Conservation (phyloP, 1,140 invertebrate species). For the Melitaea cinxia region DNA sequence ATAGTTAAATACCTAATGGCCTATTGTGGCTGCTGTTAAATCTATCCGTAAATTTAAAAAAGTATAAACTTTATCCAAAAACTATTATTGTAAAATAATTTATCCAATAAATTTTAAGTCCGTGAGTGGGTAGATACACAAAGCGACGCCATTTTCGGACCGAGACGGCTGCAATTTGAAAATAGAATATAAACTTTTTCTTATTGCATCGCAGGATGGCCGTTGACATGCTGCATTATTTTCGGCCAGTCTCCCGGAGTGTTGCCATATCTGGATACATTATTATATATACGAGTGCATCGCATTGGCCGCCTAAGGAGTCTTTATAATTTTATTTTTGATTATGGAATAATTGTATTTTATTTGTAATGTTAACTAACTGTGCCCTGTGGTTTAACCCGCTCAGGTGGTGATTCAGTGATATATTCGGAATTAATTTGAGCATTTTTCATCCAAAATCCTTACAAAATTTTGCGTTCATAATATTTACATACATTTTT, state of each 20-base stretch:
- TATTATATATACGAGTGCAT: constrained; percentile 30
- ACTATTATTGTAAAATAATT: no score
- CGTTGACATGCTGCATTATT: constrained; percentile 73
- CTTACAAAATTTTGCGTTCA: no score
- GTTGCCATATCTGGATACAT: constrained; percentile 55
- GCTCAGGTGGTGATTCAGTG: no score
- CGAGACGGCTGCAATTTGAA: constrained; percentile 62
- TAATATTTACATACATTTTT: no score
- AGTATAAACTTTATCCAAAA: no score
- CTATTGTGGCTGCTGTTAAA: no score
- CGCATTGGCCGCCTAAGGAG: constrained; percentile 18
- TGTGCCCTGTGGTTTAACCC: no score
- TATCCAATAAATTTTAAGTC: constrained; percentile 8
- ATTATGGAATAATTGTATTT: background rate
- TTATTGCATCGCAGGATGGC: constrained; percentile 64
- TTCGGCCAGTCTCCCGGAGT: constrained; percentile 63
- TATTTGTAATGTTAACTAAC: no score
- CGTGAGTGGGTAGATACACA: constrained; percentile 6
- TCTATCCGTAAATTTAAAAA: no score
- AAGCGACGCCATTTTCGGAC: constrained; percentile 53
- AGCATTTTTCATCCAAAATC: no score
- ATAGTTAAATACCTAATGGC: no score
- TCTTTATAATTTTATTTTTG: constrained; percentile 1
- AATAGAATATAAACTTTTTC: constrained; percentile 66
- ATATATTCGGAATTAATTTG: no score